Evolutionary conservation across 1,140 invertebrate genomes (phyloP), one percentile per base, ranked within the genome.

Genomic region (Bradysia coprophila): DNA sequence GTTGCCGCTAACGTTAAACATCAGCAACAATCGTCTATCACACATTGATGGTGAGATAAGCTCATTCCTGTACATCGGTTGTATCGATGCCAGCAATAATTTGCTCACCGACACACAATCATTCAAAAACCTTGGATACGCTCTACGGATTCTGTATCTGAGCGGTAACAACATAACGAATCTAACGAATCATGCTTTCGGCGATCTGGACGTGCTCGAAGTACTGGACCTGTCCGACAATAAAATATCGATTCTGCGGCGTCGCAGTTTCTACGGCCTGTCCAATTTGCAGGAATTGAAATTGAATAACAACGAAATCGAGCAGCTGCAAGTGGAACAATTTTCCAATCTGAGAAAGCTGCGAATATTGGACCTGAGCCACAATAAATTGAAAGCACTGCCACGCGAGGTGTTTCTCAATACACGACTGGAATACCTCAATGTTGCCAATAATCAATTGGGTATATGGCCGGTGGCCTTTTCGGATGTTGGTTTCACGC

Each of bases 391-490:
- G 43, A 71, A 73, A 49, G 75, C 81, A 11, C 56, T 90, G 18
- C 77, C 81, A 0, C 67, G 78, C 34, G 84, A 89, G 45, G 72
- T 85, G 1, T 88, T 90, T 52, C 73, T 76, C 53, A 80, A 75
- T 49, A 89, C 81, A 0, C 72, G 72, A 36, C 56, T 90, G 9
- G 85, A 89, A 56, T 77, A 78, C 49, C 63, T 93, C 5, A 77
- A 89, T 56, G 63, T 93, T 42, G 75, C 78, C 42, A 67, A 72
- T 41, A 93, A 93, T 53, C 76, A 76, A 48, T 76, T 88, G 51
- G 75, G 73, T 8, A 68, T 78, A 5, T 73, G 85, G 50, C 83
- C 81, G 0, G 76, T 73, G 2, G 65, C 68, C 9, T 68, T 86
- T 20, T 66, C 73, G 1, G 80, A 84, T 56, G 70, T 85, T 13